A percentile compares a stretch with the other conserved stretches of the same genome.
Conservation (phyloP, 2,797 vertebrate genomes). For the Pseudomugil tenellus region DNA sequence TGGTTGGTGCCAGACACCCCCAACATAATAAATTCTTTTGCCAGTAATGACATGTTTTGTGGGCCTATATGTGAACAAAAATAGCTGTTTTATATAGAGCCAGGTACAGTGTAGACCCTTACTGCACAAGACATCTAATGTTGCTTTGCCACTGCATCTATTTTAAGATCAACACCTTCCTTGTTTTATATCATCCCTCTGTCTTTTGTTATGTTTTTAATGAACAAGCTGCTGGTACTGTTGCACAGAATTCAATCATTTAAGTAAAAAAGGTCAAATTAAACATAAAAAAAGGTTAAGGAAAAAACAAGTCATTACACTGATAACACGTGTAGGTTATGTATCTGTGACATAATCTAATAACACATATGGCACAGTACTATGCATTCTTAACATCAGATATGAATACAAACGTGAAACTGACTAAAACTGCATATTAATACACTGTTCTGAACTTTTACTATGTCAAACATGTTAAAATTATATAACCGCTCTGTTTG, state of each 20-base stretch:
- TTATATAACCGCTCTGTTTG: no score
- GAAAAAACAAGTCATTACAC: slow-evolving; percentile 7
- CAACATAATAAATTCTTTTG: background rate
- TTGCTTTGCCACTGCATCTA: background rate
- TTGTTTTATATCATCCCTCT: background rate
- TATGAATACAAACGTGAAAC: no score
- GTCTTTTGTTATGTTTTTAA: background rate
- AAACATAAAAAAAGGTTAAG: slow-evolving; percentile 1
- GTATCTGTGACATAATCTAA: slow-evolving; percentile 28
- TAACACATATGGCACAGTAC: slow-evolving; percentile 7
- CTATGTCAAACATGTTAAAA: no score
- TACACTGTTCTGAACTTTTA: no score
- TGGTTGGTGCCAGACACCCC: background rate
- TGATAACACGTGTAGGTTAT: background rate
- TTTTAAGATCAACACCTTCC: background rate
- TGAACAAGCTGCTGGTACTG: background rate
- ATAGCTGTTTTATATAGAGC: slow-evolving; percentile 2
- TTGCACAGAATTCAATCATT: background rate
- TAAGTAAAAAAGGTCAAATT: background rate
- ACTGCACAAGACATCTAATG: background rate
- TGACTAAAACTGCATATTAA: no score
- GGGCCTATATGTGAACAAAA: slow-evolving; percentile 8
- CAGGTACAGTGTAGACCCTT: background rate
- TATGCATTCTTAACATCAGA: slow-evolving; percentile 20
- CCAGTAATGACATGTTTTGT: slow-evolving; percentile 41